Conservation (phyloP, 1,140 invertebrate species). For the Dryas iulia region DNA sequence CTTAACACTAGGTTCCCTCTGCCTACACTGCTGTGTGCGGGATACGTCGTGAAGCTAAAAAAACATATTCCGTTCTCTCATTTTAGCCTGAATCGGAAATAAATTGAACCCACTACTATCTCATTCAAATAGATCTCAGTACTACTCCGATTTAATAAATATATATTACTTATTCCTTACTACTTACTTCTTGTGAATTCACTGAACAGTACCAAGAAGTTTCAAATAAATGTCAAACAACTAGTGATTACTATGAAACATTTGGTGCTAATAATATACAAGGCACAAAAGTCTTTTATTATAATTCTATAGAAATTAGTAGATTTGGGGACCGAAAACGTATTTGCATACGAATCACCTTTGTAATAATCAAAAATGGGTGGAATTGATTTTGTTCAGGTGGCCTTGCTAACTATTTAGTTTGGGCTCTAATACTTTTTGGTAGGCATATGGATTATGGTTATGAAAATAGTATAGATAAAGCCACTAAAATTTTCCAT, state of each 20-base stretch:
- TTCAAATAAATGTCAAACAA: not conserved
- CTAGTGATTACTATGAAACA: not conserved
- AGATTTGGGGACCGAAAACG: not conserved
- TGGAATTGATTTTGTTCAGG: not conserved
- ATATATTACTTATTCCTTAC: not conserved
- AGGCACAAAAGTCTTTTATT: not conserved
- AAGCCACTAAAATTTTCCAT: too few relatives aligned
- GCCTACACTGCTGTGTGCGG: too few relatives aligned
- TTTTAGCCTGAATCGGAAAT: too few relatives aligned
- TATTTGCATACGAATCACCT: not conserved
- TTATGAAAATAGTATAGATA: too few relatives aligned
- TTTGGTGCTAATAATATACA: not conserved
- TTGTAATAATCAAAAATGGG: not conserved
- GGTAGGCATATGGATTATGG: too few relatives aligned
- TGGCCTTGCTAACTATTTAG: not conserved
- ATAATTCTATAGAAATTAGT: constrained; percentile 2
- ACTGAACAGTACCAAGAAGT: not conserved
- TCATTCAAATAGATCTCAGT: too few relatives aligned
- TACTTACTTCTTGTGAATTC: not conserved
- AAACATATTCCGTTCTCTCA: too few relatives aligned
- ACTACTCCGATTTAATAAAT: too few relatives aligned
- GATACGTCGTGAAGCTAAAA: too few relatives aligned
- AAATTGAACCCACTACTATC: not conserved
- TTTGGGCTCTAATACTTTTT: too few relatives aligned
- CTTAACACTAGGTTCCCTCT: too few relatives aligned